Evolutionary conservation across 1,140 invertebrate species (phyloP), one percentile per base, ranked within the genome.

Genomic region (Anastrepha ludens): DNA sequence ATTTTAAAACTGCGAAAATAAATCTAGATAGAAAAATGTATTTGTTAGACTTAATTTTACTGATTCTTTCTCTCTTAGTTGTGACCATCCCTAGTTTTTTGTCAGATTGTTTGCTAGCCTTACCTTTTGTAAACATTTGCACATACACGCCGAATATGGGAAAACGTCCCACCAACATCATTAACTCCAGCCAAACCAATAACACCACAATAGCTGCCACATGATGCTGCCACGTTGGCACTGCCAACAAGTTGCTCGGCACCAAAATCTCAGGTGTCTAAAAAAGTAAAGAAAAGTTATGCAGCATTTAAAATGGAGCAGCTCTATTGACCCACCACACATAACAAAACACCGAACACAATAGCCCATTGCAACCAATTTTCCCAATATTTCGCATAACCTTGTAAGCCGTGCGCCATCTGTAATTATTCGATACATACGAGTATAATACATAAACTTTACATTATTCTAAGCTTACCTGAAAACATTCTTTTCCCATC

Each of bases 141-240:
- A 98, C 96, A 89, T 97, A 97, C 3, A 97, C 93, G 0, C 97
- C 97, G 90, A 97, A 97, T 89, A 96, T 96, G 70, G 97, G 97
- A 93, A 97, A 97, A 86, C 97, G 94, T 13, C 97, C 97, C 11
- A 98, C 96, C 47, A 97, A 95, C 94, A 97, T 96, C 95, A 98
- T 97, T 6, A 98, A 92, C 90, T 97, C 96, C 17, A 97, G 90
- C 97, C 97, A 97, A 15, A 96, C 95, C 7, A 97, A 93, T 55
- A 97, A 95, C 89, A 97, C 96, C 0, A 96, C 96, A 62, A 97
- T 93, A 0, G 97, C 97, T 0, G 96, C 97, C 1, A 96, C 94
- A 90, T 97, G 97, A 92, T 97, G 95, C 89, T 97, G 96, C 97
- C 97, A 97, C 64, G 92, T 90, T 0, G 91, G 89, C 89, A 95